These are phyloP conservation scores for Fundulus diaphanus DNA, from an alignment of 2,797 vertebrate genomes.

Conservation along the genomic window DNA sequence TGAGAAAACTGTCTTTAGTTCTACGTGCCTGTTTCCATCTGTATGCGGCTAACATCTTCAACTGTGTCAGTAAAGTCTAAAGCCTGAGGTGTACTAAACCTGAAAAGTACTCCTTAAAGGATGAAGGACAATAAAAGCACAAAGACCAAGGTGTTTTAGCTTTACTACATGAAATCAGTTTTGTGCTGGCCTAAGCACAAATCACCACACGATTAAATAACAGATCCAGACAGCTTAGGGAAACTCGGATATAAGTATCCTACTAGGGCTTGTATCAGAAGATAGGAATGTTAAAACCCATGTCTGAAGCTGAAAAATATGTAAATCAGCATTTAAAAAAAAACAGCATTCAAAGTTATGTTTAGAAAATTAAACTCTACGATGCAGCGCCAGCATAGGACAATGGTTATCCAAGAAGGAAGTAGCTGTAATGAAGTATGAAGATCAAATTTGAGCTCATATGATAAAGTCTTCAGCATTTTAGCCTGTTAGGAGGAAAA, in stretches of 20 bases:
- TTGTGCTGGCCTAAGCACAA: neutral
- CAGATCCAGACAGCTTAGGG: neutral
- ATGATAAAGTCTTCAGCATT: too few species aligned
- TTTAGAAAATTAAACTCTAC: too few species aligned
- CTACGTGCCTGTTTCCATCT: slow-evolving; percentile 1
- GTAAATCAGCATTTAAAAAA: too few species aligned
- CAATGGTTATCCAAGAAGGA: too few species aligned
- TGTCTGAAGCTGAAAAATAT: too few species aligned
- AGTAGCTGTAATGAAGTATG: too few species aligned
- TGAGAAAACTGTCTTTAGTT: slow-evolving; percentile 16
- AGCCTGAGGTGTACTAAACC: neutral
- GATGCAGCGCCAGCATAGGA: too few species aligned
- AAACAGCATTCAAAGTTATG: too few species aligned
- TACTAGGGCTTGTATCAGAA: neutral
- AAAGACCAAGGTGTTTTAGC: neutral
- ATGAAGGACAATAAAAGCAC: neutral
- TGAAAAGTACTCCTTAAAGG: neutral
- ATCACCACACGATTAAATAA: neutral
- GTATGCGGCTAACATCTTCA: neutral
- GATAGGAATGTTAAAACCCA: neutral
- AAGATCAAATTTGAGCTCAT: too few species aligned
- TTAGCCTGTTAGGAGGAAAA: too few species aligned
- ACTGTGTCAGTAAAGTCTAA: neutral
- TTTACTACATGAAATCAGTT: neutral
- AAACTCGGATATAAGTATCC: neutral